Evolutionary conservation across 2,888 invertebrate genomes (phyloP), one percentile per base, ranked within the genome.

Genomic region (Epinotia brunnichana): DNA sequence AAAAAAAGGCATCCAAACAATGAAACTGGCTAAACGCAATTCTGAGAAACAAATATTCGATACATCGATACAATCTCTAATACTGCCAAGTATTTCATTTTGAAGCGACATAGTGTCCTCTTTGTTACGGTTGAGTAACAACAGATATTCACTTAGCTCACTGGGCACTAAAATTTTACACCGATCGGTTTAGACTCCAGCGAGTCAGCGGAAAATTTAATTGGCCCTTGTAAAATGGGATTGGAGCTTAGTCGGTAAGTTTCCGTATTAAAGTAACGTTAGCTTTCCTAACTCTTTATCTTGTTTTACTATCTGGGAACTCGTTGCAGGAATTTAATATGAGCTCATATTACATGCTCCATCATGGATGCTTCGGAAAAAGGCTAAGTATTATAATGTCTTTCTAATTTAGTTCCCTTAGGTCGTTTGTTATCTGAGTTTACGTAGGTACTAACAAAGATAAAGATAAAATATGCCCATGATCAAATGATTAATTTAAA

Each of bases 171-270:
- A 66, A 41, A 66, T 56, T 66, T 66, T 66, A 66, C 54, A 54
- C 54, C 66, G 66, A 66, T 66, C 41, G 66, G 66, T 35, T 64
- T 13, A 54, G 5, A 29, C 21, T 15, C 17, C 10, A 29, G 15
- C 56, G 9, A 54, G 41, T 66, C 66, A 56, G 66, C 66, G 54
- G 66, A 56, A 66, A 66, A 66, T 56, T 41, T 56, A 66, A 66
- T 66, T 66, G 56, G 21, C 21, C 54, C 24, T 66, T 66, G 56
- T 66, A 66, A 66, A 66, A 66, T 66, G 41, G 54, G 39, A 56
- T 41, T 24, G 24, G 21, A 29, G 64, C 53, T 64, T 64, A 54
- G 53, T 39, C 54, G 17, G 29, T 54, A 66, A 64, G 54, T 56
- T 56, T n/a, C 64, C 41, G 41, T 56, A 56, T 54, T 56, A 66